These are phyloP conservation scores for Ophioninae sp. DNA, from an alignment of 2,888 invertebrate species.

Conservation along the genomic window DNA sequence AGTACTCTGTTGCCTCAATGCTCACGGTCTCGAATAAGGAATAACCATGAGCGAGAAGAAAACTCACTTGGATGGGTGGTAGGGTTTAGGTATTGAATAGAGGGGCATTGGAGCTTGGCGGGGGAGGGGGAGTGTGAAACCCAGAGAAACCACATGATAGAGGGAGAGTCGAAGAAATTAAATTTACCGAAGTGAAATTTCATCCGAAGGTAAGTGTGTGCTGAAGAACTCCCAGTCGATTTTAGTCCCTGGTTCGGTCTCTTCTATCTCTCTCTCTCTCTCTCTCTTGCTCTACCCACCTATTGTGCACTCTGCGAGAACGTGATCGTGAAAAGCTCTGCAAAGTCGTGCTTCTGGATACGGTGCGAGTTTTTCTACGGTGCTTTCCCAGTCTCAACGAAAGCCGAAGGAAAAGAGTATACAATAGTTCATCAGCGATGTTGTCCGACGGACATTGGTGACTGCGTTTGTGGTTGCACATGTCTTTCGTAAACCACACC, in stretches of 20 bases:
- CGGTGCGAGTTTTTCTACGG: slow-evolving; percentile 29
- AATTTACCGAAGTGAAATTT: slow-evolving; percentile 70
- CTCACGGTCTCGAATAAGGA: slow-evolving; percentile 44
- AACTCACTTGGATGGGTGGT: slow-evolving; percentile 15
- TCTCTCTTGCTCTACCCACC: slow-evolving; percentile 2
- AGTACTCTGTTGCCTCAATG: slow-evolving; percentile 62
- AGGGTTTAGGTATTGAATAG: not conserved
- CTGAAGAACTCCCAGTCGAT: slow-evolving; percentile 30
- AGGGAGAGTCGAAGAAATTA: slow-evolving; percentile 66
- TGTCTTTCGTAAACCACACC: slow-evolving; percentile 2
- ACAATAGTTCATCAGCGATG: slow-evolving; percentile 74
- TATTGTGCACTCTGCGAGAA: slow-evolving; percentile 53
- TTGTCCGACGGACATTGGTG: slow-evolving; percentile 52
- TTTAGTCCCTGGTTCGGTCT: slow-evolving; percentile 19
- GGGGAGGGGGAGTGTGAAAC: not conserved
- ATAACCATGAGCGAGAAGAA: slow-evolving; percentile 45
- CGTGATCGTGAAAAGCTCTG: slow-evolving; percentile 44
- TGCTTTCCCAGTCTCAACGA: slow-evolving; percentile 34
- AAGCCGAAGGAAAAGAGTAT: slow-evolving; percentile 55
- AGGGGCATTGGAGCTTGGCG: too few relatives aligned
- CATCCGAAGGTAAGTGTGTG: slow-evolving; percentile 61
- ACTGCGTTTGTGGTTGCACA: slow-evolving; percentile 14
- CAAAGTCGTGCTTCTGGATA: slow-evolving; percentile 33
- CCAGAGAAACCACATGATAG: not conserved
- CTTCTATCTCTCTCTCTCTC: slow-evolving; percentile 23